Conservation (phyloP, 2,797 vertebrate species). For the Sebastes hubbsi region DNA sequence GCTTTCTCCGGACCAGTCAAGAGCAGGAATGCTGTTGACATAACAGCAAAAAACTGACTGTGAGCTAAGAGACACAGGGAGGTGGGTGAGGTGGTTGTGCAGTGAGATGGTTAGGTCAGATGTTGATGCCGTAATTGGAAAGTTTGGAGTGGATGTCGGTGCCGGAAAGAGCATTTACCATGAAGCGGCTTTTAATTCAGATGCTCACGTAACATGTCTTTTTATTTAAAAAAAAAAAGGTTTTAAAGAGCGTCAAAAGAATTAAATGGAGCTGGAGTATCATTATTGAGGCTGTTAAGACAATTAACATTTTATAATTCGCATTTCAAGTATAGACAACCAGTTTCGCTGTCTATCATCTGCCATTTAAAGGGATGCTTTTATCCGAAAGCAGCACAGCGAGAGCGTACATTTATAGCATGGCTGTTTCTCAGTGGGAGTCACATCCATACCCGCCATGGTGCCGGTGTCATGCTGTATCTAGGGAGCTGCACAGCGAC, state of each 20-base stretch:
- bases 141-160: slow-evolving; percentile 7
- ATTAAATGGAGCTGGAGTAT: not conserved
- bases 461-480: not conserved
- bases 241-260: slow-evolving; percentile 3
- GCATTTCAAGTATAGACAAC: slow-evolving; percentile 19
- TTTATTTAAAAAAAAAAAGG: not conserved
- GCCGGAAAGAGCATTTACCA: slow-evolving; percentile 9
- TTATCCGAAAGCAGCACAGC: slow-evolving; percentile 5
- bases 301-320: slow-evolving; percentile 16
- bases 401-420: not conserved
- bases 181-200: slow-evolving; percentile 22
- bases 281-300: slow-evolving; percentile 10
- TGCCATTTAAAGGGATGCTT: slow-evolving; percentile 20
- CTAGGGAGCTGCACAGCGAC: not conserved
- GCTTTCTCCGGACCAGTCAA: slow-evolving; percentile 33
- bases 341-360: not conserved
- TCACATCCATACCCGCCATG: not conserved
- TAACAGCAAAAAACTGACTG: slow-evolving; percentile 10
- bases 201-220: slow-evolving; percentile 1
- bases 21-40: slow-evolving; percentile 36
- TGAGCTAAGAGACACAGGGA: not conserved
- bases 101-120: not conserved
- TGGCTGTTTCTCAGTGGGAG: slow-evolving; percentile 8
- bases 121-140: slow-evolving; percentile 28
- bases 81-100: not conserved